Evolutionary conservation across 2,888 invertebrate species (phyloP), one percentile per base, ranked within the genome.

Genomic region (Calephelis perditalis): DNA sequence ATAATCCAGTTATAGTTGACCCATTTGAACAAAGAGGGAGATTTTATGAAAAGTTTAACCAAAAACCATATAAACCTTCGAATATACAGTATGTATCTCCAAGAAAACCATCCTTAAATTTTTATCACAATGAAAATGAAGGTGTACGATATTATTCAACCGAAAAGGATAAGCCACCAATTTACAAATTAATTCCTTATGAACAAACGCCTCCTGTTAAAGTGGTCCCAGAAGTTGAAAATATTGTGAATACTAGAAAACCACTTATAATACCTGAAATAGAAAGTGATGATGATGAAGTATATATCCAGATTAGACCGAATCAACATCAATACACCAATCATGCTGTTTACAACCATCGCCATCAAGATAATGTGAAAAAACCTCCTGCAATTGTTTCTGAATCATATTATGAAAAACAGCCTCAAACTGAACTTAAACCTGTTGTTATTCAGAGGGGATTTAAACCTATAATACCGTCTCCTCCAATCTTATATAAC

Each of bases 171-270:
- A 79, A 77, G 35, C 62, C 71, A 46, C 83, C 81, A 7, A 87
- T 82, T 71, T 91, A 83, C 67, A 91, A 86, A 74, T 72, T 91
- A 52, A 79, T 91, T n/a, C 91, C 91, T 0, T 91, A 91, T 69
- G 85, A 91, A 61, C 91, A 91, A 74, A 83, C 90, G 10, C 89
- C 91, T 52, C 91, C 91, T 3, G 71, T 88, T 5, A 75, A 75
- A 70, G 69, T 76, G 11, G n/a, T 63, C 36, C 57, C 70, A 6
- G 73, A 74, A 63, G 66, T 62, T 43, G 71, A 71, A 60, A 73
- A 76, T 44, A 54, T 74, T 67, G 75, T 77, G 62, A 59, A 70
- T 26, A 60, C 67, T 7, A 78, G 78, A 61, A 82, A 80, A 65
- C 75, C 61, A 69, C 78, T 58, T 68, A 76, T 47, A 26, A 74